Percentiles rank a stretch among this genome's conserved stretches.
Conservation (phyloP, 2,797 vertebrate genomes). For the Glyptemys insculpta region DNA sequence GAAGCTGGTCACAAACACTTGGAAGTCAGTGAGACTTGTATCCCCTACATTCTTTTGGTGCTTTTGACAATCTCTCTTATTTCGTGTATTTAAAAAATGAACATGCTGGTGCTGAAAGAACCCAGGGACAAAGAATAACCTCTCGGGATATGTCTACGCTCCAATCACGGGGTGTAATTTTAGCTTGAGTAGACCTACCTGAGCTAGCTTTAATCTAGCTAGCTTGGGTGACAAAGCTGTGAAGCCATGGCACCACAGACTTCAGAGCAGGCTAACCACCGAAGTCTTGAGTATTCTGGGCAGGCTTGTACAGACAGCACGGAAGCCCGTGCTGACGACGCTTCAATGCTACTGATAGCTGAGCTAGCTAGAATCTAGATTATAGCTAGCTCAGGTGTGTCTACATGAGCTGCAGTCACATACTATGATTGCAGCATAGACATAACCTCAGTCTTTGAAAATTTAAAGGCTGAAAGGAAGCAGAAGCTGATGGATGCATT, state of each 20-base stretch:
- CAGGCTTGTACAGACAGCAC: too few relatives aligned
- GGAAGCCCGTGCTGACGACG: too few relatives aligned
- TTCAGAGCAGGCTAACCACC: too few relatives aligned
- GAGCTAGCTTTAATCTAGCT: background rate
- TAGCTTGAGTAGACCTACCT: background rate
- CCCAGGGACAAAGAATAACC: background rate
- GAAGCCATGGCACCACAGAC: too few relatives aligned
- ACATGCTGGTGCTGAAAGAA: background rate
- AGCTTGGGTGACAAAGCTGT: too few relatives aligned
- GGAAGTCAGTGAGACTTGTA: background rate
- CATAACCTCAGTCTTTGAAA: background rate
- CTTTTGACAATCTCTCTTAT: background rate
- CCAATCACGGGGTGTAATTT: background rate
- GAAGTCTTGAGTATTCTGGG: too few relatives aligned
- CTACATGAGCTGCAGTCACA: background rate
- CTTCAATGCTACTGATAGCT: too few relatives aligned
- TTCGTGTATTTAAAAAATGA: background rate
- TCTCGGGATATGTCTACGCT: background rate
- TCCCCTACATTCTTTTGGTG: background rate
- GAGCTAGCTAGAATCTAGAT: too few relatives aligned
- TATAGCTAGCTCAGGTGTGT: background rate
- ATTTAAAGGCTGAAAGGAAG: background rate
- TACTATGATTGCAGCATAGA: background rate
- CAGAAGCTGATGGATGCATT: rapidly evolving
- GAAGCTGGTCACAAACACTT: background rate